These are phyloP conservation scores for Samia ricini DNA, from an alignment of 1,140 invertebrate genomes.

Conservation along the genomic window DNA sequence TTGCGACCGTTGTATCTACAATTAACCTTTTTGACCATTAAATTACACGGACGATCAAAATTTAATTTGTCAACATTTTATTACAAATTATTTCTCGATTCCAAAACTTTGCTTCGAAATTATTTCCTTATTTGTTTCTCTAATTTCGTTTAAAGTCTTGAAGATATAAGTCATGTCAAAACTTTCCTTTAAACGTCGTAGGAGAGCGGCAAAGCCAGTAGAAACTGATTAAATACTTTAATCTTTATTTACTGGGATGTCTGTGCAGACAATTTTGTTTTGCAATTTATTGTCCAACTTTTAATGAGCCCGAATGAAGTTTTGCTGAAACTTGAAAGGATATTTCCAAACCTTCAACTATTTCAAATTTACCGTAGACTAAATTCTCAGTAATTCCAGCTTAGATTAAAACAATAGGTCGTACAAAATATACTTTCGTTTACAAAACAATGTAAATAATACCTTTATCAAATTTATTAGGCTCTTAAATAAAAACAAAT, in stretches of 20 bases:
- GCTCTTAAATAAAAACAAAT: no score
- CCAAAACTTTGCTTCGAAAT: background rate
- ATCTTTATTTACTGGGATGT: conserved; percentile 70
- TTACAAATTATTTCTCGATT: background rate
- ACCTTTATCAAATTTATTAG: no score
- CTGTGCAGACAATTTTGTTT: conserved; percentile 59
- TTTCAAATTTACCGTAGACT: conserved; percentile 9
- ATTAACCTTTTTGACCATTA: background rate
- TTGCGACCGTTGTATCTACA: background rate
- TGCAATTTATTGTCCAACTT: conserved; percentile 64
- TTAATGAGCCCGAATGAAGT: conserved; percentile 53
- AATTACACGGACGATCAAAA: background rate
- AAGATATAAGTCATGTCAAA: conserved; percentile 67
- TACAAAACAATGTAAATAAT: background rate
- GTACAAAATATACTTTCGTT: background rate
- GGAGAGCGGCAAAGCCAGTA: conserved; percentile 38
- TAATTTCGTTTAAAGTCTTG: conserved; percentile 31
- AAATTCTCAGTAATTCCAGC: background rate
- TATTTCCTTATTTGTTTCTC: conserved; percentile 24
- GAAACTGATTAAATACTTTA: conserved; percentile 70
- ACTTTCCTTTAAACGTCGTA: conserved; percentile 52
- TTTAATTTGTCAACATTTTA: background rate
- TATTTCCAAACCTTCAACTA: conserved; percentile 14
- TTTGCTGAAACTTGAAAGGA: conserved; percentile 25
- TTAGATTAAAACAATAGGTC: background rate